Evolutionary conservation across 2,888 invertebrate genomes (phyloP), one percentile per base, ranked within the genome.

Genomic region (Drosophila cracens): DNA sequence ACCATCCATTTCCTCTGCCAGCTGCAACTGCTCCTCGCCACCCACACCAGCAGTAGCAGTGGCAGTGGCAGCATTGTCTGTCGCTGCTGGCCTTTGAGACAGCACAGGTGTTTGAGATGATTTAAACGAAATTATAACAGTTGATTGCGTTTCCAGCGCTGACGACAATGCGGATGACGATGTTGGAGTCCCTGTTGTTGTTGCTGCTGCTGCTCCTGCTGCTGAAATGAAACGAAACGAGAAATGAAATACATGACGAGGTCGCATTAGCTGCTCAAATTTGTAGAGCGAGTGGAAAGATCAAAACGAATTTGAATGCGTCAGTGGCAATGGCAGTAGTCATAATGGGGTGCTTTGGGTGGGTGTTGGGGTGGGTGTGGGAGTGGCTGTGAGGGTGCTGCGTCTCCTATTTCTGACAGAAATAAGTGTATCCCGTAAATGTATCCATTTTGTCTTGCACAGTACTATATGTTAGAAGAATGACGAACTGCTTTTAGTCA

Each of bases 111-210:
- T 91, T 86, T 92, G 91, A 77, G 93, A 92, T 91, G 93, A 91
- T 91, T 92, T 92, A 91, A 92, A 92, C 88, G 93, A 92, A 92
- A 92, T 93, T 92, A 93, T 92, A 90, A 92, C 92, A 91, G 92
- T 92, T 93, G 93, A 92, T 91, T 93, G 93, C 83, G 91, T 92
- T 91, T 92, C 93, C 83, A 84, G 87, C 76, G 90, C 76, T 70
- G 84, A 60, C 81, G 87, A 76, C 57, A 85, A 68, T 67, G 84
- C 74, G 78, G 85, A 69, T 79, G 89, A 84, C 72, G 81, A 11
- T 8, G 57, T 34, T 18, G n/a, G 27, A 21, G 73, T 34, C 60
- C 60, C 48, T 33, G 67, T 21, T 38, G 76, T 21, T 65, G 75
- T 38, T 59, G 64, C n/a, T 40, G 68, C 16, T 48, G 57, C 10